A percentile compares a stretch with the other conserved stretches of the same genome.
phyloP scores from a whole-genome alignment of 2,797 vertebrate species.

The Leptoclinus maculatus region DNA sequence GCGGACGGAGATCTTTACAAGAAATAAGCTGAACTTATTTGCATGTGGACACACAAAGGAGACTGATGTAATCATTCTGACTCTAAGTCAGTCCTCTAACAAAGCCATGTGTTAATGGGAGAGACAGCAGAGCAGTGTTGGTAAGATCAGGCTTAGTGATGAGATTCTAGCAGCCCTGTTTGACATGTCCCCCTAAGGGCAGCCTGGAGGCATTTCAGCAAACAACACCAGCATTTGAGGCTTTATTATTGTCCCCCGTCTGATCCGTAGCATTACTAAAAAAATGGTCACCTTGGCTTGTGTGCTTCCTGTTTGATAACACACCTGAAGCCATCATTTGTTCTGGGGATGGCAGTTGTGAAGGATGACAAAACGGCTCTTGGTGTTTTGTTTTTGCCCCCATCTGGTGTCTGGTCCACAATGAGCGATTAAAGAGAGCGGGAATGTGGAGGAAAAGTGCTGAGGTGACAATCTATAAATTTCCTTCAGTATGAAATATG shows the following conservation, averaged over 20 bases:
- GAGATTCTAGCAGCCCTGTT: slow-evolving; percentile 53
- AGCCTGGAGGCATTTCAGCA: slow-evolving; percentile 58
- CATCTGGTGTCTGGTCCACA: slow-evolving; percentile 89
- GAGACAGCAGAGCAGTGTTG: slow-evolving; percentile 29
- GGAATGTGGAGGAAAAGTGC: slow-evolving; percentile 50
- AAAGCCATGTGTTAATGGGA: not conserved
- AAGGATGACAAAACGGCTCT: slow-evolving; percentile 87
- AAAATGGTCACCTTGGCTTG: slow-evolving; percentile 57
- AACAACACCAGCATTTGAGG: slow-evolving; percentile 45
- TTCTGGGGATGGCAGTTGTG: slow-evolving; percentile 69
- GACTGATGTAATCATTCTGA: not conserved
- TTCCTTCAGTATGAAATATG: slow-evolving; percentile 67
- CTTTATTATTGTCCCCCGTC: slow-evolving; percentile 25
- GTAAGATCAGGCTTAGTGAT: slow-evolving; percentile 40
- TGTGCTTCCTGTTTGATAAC: slow-evolving; percentile 62
- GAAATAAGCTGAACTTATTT: not conserved
- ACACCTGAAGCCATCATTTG: slow-evolving; percentile 70
- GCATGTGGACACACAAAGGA: not conserved
- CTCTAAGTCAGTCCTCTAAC: not conserved
- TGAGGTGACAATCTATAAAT: slow-evolving; percentile 72
- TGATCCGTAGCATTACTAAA: slow-evolving; percentile 48
- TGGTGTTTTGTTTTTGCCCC: slow-evolving; percentile 82
- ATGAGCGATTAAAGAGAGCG: slow-evolving; percentile 87
- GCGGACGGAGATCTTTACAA: not conserved
- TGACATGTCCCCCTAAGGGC: slow-evolving; percentile 54